Evolutionary conservation across 2,888 invertebrate genomes (phyloP).

Genomic region (Phymatocera aterrima): DNA sequence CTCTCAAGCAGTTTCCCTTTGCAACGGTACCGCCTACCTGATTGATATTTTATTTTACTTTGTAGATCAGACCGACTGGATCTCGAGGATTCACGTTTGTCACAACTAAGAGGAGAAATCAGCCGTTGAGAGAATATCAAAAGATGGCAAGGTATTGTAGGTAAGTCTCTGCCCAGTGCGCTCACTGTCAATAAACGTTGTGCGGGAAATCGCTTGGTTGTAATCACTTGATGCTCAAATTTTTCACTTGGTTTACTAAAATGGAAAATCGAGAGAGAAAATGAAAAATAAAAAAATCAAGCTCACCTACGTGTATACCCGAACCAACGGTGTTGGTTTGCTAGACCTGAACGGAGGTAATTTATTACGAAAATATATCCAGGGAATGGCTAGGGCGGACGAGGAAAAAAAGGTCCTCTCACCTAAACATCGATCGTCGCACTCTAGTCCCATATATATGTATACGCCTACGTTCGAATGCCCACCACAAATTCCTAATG

Average conservation of each 20-base stretch:
- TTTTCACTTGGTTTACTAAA: no score
- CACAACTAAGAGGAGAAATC: conserved; percentile 5
- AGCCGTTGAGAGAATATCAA: conserved; percentile 38
- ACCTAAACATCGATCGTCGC: background rate
- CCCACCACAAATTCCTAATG: background rate
- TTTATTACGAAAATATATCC: conserved; percentile 7
- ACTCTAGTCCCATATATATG: background rate
- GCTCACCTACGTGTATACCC: background rate
- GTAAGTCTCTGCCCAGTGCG: background rate
- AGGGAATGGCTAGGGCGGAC: background rate
- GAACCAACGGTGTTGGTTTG: background rate
- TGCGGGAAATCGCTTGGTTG: no score
- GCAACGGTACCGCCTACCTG: no score
- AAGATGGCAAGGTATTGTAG: conserved; percentile 37
- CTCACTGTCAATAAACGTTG: no score
- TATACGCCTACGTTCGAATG: background rate
- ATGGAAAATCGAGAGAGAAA: background rate
- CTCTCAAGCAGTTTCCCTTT: no score
- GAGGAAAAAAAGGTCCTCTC: background rate
- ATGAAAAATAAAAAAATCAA: background rate
- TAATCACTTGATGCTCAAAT: no score
- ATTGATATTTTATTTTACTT: background rate
- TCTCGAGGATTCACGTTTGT: conserved; percentile 30
- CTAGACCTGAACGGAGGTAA: conserved; percentile 2
- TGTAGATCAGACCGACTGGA: conserved; percentile 29